Evolutionary conservation across 2,797 vertebrate genomes (phyloP).

Genomic region (Pagetopsis macropterus): DNA sequence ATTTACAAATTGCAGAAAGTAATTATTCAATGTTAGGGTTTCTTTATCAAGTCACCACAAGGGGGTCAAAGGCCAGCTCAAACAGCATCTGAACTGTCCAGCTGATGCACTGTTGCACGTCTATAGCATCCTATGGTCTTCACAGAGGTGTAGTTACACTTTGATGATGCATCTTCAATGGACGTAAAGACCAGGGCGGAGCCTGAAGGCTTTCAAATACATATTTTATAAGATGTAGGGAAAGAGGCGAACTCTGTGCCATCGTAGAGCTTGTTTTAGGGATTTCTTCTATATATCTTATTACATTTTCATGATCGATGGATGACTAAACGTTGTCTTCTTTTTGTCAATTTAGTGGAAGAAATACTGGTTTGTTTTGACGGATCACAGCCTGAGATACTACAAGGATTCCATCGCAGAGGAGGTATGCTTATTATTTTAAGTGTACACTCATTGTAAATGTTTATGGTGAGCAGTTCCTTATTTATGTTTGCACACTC

Average conservation of each 20-base stretch:
- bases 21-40: not conserved
- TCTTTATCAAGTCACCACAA: constrained; percentile 36
- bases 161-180: constrained; percentile 69
- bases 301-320: not conserved
- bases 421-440: constrained; percentile 73
- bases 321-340: not conserved
- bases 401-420: constrained; percentile 89
- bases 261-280: constrained; percentile 1
- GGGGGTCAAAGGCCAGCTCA: constrained; percentile 33
- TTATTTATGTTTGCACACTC: constrained; percentile 2
- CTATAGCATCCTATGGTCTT: constrained; percentile 54
- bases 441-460: not conserved
- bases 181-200: constrained; percentile 52
- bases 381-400: constrained; percentile 87
- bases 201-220: constrained; percentile 36
- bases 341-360: constrained; percentile 80
- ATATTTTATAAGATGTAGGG: not conserved
- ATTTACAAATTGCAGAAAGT: not conserved
- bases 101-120: constrained; percentile 29
- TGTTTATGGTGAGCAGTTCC: not conserved
- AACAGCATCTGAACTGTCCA: constrained; percentile 28
- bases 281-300: not conserved
- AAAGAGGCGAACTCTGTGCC: not conserved
- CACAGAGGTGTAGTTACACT: constrained; percentile 46
- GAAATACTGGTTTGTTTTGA: constrained; percentile 89